A percentile compares a stretch with the other conserved stretches of the same genome.
Conservation (phyloP, 2,888 invertebrate species). For the Sclerodermus sp. region DNA sequence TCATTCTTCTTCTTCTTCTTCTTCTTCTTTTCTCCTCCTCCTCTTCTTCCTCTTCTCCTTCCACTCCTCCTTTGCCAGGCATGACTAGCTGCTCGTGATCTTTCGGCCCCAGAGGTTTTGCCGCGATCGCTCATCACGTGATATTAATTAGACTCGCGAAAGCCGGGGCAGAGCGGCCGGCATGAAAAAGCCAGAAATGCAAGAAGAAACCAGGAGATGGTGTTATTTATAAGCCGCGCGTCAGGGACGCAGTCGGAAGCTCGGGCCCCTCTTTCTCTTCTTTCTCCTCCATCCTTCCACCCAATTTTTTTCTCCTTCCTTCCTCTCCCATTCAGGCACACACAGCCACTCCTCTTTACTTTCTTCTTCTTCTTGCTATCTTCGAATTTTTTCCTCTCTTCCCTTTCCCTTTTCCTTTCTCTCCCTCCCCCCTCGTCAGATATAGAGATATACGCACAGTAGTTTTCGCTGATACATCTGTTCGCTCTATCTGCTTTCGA, state of each 20-base stretch:
- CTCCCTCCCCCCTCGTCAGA: not conserved
- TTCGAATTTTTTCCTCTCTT: slow-evolving; percentile 1
- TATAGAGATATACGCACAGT: too few relatives aligned
- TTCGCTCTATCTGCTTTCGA: too few relatives aligned
- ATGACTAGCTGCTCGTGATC: slow-evolving; percentile 10
- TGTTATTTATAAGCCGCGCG: slow-evolving; percentile 53
- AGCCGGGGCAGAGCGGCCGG: slow-evolving; percentile 6
- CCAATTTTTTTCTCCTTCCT: slow-evolving; percentile 1
- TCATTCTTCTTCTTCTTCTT: slow-evolving; percentile 6
- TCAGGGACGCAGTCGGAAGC: slow-evolving; percentile 29
- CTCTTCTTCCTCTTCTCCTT: slow-evolving; percentile 5
- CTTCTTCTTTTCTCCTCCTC: not conserved
- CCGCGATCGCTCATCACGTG: slow-evolving; percentile 53
- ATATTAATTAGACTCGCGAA: slow-evolving; percentile 53
- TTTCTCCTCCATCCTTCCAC: slow-evolving; percentile 5
- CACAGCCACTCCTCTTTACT: not conserved
- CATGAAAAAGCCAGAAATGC: slow-evolving; percentile 40
- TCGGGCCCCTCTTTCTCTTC: slow-evolving; percentile 5
- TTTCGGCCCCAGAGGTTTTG: slow-evolving; percentile 36
- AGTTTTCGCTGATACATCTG: too few relatives aligned
- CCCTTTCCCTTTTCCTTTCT: not conserved
- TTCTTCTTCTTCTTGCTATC: too few relatives aligned
- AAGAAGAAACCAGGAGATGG: slow-evolving; percentile 51
- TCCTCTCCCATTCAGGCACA: not conserved
- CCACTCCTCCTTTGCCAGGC: not conserved